These are phyloP conservation scores for Dorcus parallelipipedus DNA, from an alignment of 2,888 invertebrate species.

Conservation along the genomic window DNA sequence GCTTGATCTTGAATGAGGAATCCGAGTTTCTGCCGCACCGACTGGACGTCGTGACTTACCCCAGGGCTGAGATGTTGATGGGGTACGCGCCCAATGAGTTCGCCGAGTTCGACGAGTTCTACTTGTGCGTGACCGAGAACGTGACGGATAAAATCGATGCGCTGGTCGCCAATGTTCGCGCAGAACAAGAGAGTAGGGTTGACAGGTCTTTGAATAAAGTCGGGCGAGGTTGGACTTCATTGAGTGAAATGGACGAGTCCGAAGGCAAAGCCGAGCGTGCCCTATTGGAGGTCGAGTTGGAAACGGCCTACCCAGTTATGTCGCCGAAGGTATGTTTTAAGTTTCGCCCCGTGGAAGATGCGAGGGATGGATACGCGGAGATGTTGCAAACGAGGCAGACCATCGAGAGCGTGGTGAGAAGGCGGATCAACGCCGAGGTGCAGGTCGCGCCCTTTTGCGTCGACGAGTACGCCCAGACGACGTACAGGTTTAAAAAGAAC, in stretches of 20 bases:
- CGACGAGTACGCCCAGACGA: slow-evolving; percentile 61
- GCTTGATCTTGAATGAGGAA: slow-evolving; percentile 56
- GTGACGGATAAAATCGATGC: slow-evolving; percentile 53
- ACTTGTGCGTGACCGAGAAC: slow-evolving; percentile 60
- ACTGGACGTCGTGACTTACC: slow-evolving; percentile 43
- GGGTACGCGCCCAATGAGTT: slow-evolving; percentile 66
- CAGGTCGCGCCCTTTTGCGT: slow-evolving; percentile 56
- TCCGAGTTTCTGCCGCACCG: slow-evolving; percentile 51
- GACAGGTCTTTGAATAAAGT: slow-evolving; percentile 30
- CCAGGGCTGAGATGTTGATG: slow-evolving; percentile 54
- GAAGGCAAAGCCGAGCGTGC: slow-evolving; percentile 55
- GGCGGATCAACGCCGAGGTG: slow-evolving; percentile 55
- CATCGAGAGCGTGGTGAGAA: slow-evolving; percentile 56
- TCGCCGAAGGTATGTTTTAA: slow-evolving; percentile 47
- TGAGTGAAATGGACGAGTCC: slow-evolving; percentile 62
- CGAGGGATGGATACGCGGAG: slow-evolving; percentile 68
- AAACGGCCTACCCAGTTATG: slow-evolving; percentile 58
- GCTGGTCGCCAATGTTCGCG: slow-evolving; percentile 57
- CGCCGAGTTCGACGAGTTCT: slow-evolving; percentile 64
- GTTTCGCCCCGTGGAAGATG: slow-evolving; percentile 55
- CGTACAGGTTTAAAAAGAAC: slow-evolving; percentile 64
- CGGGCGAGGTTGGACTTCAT: slow-evolving; percentile 53
- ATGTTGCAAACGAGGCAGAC: slow-evolving; percentile 58
- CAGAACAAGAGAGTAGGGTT: slow-evolving; percentile 46
- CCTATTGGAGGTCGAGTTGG: slow-evolving; percentile 65